Percentiles rank a stretch among this genome's conserved stretches.
These are phyloP conservation scores for Sarcophaga caerulescens DNA, from an alignment of 2,888 invertebrate species.

Conservation along the genomic window DNA sequence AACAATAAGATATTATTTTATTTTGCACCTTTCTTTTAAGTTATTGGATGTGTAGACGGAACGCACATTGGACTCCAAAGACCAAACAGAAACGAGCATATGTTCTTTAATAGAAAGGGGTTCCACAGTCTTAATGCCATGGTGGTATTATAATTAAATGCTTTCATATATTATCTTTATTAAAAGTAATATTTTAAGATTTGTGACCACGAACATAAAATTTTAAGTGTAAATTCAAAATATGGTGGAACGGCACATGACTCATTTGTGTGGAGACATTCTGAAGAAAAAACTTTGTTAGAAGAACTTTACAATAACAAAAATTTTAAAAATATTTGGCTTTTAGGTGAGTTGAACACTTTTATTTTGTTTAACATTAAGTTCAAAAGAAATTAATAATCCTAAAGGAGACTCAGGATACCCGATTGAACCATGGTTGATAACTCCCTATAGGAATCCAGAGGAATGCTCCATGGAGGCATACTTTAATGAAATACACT, in stretches of 20 bases:
- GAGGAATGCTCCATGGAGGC: constrained; percentile 20
- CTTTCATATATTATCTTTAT: too few species aligned
- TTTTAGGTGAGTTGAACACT: background rate
- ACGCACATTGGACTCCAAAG: background rate
- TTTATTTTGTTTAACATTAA: background rate
- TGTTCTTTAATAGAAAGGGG: background rate
- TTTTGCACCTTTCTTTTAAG: background rate
- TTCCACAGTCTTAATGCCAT: background rate
- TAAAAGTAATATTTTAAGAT: too few species aligned
- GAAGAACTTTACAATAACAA: constrained; percentile 12
- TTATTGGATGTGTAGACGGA: constrained; percentile 7
- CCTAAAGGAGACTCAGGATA: constrained; percentile 27
- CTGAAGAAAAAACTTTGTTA: background rate
- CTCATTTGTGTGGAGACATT: background rate
- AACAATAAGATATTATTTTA: too few species aligned
- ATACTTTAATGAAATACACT: background rate
- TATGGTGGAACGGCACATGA: too few species aligned
- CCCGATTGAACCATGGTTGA: constrained; percentile 9
- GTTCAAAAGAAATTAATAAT: background rate
- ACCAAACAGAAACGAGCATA: constrained; percentile 1
- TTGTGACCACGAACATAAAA: too few species aligned
- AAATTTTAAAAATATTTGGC: constrained; percentile 8
- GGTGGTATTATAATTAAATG: background rate
- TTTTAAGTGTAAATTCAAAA: too few species aligned
- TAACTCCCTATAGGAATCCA: too few species aligned